Evolutionary conservation across 2,113 vertebrate genomes (phyloP), one percentile per base, ranked within the genome.

Genomic region (Thamnaconus septentrionalis): DNA sequence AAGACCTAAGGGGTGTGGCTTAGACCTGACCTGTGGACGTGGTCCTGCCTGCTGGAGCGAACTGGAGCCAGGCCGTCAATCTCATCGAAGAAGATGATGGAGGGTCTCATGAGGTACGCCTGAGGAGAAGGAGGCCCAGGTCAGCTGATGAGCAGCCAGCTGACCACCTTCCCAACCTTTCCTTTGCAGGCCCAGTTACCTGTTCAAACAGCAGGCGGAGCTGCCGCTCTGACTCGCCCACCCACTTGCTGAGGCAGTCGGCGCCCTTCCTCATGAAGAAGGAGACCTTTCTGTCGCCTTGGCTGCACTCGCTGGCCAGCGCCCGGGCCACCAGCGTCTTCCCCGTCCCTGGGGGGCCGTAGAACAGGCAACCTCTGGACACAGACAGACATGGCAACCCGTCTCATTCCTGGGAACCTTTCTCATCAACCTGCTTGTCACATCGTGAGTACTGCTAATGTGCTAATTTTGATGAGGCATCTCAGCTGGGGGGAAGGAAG

Each of bases 251-350:
- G 54, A 97, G 90, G 71, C 94, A 95, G 68, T 97, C 96, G 0
- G 96, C 94, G 43, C 95, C 96, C 80, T 96, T 97, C 71, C 94
- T 94, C 95, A 97, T 96, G 75, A 96, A 97, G 86, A 98, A 98
- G 1, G 95, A 72, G 9, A 97, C 93, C 88, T 90, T 94, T 53
- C 81, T 93, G 61, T 92, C 92, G 3, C 93, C 93, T 11, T 92
- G 92, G 73, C 94, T 93, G 56, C 94, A 97, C 59, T 98, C 96
- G 52, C 93, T 96, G 62, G 94, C 94, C 83, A 98, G 88, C 0
- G 94, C 96, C 70, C 94, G 88, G 63, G 95, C 96, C 39, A 96
- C 92, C 71, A 97, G 81, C 0, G 96, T 98, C 69, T 98, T 98
- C 41, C 96, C 96, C 4, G 96, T 98, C 60, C 96, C 96, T 4